Evolutionary conservation across 2,888 invertebrate genomes (phyloP), one percentile per base, ranked within the genome.

Genomic region (Eristalinus aeneus): DNA sequence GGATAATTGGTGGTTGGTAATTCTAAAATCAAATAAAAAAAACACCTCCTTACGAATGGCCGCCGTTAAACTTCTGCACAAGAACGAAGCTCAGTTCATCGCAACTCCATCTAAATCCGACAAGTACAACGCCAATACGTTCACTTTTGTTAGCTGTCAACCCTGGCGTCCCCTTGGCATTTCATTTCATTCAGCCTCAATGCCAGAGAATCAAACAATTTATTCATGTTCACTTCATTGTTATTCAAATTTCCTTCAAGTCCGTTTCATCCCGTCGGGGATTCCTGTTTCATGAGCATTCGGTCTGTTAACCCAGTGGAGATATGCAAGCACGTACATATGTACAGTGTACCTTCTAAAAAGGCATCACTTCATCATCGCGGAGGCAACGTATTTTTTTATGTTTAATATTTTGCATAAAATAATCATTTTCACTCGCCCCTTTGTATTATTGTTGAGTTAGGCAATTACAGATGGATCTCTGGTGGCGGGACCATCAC

Each of bases 371-470:
- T 84, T 71, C 60, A 68, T 81, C 63, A 72, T 68, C 36, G 23
- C 27, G 54, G 31, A 31, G 46, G 46, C 64, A 64, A 76, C 20
- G 63, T 6, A 72, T 76, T 65, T 71, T 36, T 61, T 71, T 67
- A 46, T 58, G 56, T 39, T 61, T 34, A 6, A 32, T 54, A 65
- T 75, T 81, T 81, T 76, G 76, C 81, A 85, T 85, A 85, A 81
- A 85, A 81, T 85, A 85, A 73, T 77, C 81, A 85, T 85, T 85
- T 76, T 61, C 56, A 69, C 54, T 85, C 73, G 81, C 85, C 85
- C 39, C 68, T 85, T 85, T 84, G 63, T 76, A 16, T 85, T 53
- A 58, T 73, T 81, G 81, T 85, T 81, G 76, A 76, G 81, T 63
- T 61, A 73, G 85, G 85, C 85, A 81, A 85, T 85, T 81, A 81